Base-by-base conservation (phyloP, 1,140 invertebrate species). In the Goniozus legneri region DNA sequence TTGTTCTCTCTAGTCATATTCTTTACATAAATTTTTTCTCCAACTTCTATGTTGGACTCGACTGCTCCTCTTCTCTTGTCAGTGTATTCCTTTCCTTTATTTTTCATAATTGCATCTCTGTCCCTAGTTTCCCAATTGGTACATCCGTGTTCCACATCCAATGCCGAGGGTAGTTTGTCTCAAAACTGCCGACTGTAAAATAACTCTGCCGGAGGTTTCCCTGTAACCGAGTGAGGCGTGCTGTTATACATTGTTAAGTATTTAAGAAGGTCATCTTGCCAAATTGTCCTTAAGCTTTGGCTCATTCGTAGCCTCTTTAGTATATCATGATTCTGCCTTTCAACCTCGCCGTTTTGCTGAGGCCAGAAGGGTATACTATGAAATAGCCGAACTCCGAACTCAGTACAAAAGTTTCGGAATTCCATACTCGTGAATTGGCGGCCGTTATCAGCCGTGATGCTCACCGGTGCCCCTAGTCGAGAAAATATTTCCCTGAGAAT, bases 191-290 rank as follows among this genome's bases (percentile, higher is more conserved):
- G 32, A 19, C 44, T 43, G 32, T 64, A 71, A 7, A 75, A 51
- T 22, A 72, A 34, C 57, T 69, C 64, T 3, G 65, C 46, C 3
- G 71, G 69, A 3, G 68, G 51, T 62, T n/a, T 64, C 22, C 66
- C 63, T 10, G 60, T 61, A 8, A 49, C 54, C 8, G 49, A 31
- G 34, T 65, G 58, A 2, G 54, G 58, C 10, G 57, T 69, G 3
- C 33, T 34, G 12, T 54, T 58, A 43, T 69, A 66, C 57, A 64
- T 67, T 13, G 67, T 38, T 18, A 60, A 21, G 38, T 63, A 69
- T 27, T 58, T 44, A 7, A 19, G 14, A n/a, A 65, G 19, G 8
- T 60, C 48, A 10, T 54, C 18, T 51, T 53, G 45, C 47, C 46
- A 62, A 33, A 56, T 18, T 21, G 16, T 52, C 50, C 51, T 60